phyloP scores from a whole-genome alignment of 2,113 vertebrate species.

The Microcebus tavaratra region DNA sequence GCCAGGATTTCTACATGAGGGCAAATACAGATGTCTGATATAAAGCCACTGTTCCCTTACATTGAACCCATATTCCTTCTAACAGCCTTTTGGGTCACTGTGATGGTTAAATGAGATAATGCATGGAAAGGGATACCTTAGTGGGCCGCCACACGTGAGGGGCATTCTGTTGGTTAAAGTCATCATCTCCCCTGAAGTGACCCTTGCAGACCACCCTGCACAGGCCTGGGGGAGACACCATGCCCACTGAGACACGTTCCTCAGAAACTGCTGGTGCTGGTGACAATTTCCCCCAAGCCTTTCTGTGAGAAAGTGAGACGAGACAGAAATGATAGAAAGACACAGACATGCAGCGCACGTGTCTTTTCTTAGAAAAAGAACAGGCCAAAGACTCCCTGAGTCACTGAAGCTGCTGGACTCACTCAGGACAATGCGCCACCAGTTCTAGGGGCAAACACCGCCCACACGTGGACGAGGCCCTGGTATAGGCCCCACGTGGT shows the following conservation, averaged over 20 bases:
- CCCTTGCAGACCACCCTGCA: neutral
- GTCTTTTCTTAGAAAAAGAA: neutral
- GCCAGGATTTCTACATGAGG: neutral
- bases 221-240: neutral
- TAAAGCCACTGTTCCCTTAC: neutral
- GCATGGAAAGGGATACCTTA: neutral
- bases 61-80: neutral
- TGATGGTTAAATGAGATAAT: neutral
- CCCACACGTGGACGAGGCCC: rapidly evolving
- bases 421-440: neutral
- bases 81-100: neutral
- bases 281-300: neutral
- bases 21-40: neutral
- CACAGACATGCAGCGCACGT: neutral
- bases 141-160: neutral
- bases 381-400: neutral
- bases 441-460: neutral
- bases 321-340: neutral
- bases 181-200: neutral
- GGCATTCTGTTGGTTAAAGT: neutral
- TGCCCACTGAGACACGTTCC: neutral
- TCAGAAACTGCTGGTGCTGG: neutral
- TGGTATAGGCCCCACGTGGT: neutral
- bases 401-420: neutral
- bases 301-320: neutral